Base-by-base conservation (phyloP, 2,888 invertebrate genomes). In the Nomada lathburiana region DNA sequence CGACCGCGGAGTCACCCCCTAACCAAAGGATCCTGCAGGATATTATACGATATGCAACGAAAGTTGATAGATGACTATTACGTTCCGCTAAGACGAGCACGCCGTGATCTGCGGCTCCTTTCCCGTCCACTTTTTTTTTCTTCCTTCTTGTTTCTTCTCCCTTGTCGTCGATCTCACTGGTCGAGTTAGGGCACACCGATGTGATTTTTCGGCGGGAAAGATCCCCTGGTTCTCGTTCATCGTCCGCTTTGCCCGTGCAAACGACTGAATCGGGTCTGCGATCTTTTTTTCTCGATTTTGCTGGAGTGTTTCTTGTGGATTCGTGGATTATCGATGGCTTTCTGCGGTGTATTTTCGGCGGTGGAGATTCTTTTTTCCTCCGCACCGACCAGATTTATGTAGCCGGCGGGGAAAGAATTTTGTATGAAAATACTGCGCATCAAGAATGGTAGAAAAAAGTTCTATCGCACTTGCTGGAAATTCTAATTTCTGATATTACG, bases 21-120 rank as follows among this genome's bases (percentile, higher is more conserved):
- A 85, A 86, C 88, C 89, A 85, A 87, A 90, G 89, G 88, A 91
- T 91, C 86, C 89, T 85, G 87, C 89, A 86, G 89, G 88, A 92
- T 92, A 92, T 93, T 93, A 93, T 91, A 91, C 90, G 91, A 91
- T 90, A 91, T 90, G 89, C 90, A 89, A 88, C 90, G 83, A 88
- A 89, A 91, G 86, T 90, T 92, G 92, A 93, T 92, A 92, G 91
- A 93, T 92, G 90, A 89, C 90, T 90, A 91, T 92, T 92, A 91
- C 90, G 90, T 91, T 91, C 88, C 89, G 89, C 90, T 90, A 90
- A 92, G 89, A 91, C 89, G 89, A 89, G 75, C 79, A 79, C 57
- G 71, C 76, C 63, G 73, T 77, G 76, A 67, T 79, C 69, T 59
- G 79, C 59, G 65, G 75, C 68, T 47, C 83, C 77, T 83, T 76